Conservation (phyloP, 2,797 vertebrate genomes). For the Gypaetus barbatus region DNA sequence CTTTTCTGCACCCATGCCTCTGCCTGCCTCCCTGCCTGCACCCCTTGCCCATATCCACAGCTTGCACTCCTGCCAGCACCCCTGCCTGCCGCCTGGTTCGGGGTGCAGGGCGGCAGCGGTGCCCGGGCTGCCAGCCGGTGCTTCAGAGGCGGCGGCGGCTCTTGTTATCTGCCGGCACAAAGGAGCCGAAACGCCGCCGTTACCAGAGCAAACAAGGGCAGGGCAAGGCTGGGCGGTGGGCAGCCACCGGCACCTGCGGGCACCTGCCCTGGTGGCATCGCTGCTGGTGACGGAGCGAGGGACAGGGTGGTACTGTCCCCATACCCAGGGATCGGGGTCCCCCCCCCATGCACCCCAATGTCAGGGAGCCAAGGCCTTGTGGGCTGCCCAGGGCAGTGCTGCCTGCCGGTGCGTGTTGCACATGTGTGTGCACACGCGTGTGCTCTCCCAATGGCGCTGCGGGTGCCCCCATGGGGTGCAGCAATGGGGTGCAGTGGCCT, state of each 20-base stretch:
- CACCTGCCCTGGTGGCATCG: rapidly evolving
- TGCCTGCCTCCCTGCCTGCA: not conserved
- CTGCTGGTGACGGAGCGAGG: not conserved
- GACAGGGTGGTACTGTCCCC: not conserved
- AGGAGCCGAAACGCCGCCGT: not conserved
- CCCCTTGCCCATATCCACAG: not conserved
- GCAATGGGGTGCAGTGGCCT: not conserved
- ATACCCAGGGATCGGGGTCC: not conserved
- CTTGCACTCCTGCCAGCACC: not conserved
- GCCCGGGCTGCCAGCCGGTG: not conserved
- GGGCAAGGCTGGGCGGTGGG: not conserved
- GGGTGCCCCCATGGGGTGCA: not conserved
- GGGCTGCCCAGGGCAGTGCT: not conserved
- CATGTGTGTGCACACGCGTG: rapidly evolving
- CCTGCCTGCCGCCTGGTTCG: not conserved
- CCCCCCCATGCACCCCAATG: rapidly evolving
- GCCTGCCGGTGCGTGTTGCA: rapidly evolving
- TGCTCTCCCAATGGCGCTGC: rapidly evolving
- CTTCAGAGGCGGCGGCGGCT: not conserved
- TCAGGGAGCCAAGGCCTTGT: rapidly evolving
- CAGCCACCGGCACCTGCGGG: not conserved
- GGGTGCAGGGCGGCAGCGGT: rapidly evolving
- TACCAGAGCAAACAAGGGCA: not conserved
- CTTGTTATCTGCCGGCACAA: slow-evolving; percentile 27
- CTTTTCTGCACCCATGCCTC: not conserved